These are phyloP conservation scores for Anguilla marmorata DNA, from an alignment of 2,797 vertebrate species.

Conservation along the genomic window DNA sequence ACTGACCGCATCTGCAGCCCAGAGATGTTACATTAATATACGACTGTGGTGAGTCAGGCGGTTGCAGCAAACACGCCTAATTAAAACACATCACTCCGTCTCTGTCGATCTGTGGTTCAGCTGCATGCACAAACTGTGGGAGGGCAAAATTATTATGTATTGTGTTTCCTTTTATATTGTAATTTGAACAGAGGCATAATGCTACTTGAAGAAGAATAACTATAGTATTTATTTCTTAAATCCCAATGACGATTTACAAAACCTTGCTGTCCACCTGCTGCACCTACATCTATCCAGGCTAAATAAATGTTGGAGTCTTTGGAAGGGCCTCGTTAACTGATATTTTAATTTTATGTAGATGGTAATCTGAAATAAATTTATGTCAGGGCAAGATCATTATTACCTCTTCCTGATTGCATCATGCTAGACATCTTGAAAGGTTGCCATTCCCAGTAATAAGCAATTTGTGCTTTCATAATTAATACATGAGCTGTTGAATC, in stretches of 20 bases:
- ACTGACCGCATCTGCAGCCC: neutral
- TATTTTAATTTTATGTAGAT: neutral
- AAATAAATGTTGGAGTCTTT: neutral
- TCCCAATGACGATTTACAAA: neutral
- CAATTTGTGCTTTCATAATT: conserved; percentile 18
- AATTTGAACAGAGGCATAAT: neutral
- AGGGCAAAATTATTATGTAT: neutral
- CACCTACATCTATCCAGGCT: too few relatives aligned
- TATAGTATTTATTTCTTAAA: neutral
- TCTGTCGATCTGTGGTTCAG: neutral
- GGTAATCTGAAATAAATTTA: neutral
- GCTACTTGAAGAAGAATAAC: neutral
- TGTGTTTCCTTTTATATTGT: neutral
- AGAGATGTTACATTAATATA: conserved; percentile 18
- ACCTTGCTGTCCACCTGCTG: neutral
- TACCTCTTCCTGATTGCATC: conserved; percentile 24
- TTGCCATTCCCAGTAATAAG: conserved; percentile 22
- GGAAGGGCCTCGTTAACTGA: neutral
- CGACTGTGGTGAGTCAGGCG: conserved; percentile 9
- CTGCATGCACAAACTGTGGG: conserved; percentile 10
- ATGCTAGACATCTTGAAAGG: conserved; percentile 22
- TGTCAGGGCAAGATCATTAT: neutral
- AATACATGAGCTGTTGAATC: conserved; percentile 3
- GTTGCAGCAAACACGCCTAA: neutral
- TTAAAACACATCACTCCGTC: neutral